Evolutionary conservation across 2,888 invertebrate species (phyloP), one percentile per base, ranked within the genome.

Genomic region (Danaus chrysippus): DNA sequence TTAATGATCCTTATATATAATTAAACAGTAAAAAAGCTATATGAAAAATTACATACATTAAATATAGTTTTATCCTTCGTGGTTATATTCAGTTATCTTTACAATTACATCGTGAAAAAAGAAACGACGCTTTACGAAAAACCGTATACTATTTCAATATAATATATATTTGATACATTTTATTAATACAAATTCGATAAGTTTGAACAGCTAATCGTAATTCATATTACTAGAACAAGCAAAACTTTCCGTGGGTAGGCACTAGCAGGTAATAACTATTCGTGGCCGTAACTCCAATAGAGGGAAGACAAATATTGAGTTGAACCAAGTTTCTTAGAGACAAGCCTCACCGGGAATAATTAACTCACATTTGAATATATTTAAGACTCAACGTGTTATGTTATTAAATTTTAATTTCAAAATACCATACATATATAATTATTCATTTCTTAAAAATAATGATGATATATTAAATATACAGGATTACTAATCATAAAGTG

Each of bases 291-390:
- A 84, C 79, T 84, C 72, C 78, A 83, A 84, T 77, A 79, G 70
- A 75, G 78, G 76, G 76, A 86, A 84, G 78, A 82, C 84, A 85
- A 87, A 87, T 85, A 87, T 84, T 83, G 82, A 79, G 75, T 75
- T 74, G 75, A 82, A 83, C 78, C 76, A 76, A 82, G 81, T 86
- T 85, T 79, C 80, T 78, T 75, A 77, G 77, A 76, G 75, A 73
- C 73, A 71, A 77, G 78, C 74, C 73, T 76, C 76, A 76, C 74
- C 76, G 82, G 81, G 86, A 84, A 85, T 85, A 82, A 86, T 84
- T 83, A 79, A 81, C 76, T 81, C 73, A 67, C 64, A 64, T 56
- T 58, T 59, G 53, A 64, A 65, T 46, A 44, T 44, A 15, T 46
- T 49, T 49, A 49, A 19, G 2, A 56, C 42, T 46, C n/a, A 15